Conservation (phyloP, 2,888 invertebrate genomes). For the Zygothrica quintamaculata region DNA sequence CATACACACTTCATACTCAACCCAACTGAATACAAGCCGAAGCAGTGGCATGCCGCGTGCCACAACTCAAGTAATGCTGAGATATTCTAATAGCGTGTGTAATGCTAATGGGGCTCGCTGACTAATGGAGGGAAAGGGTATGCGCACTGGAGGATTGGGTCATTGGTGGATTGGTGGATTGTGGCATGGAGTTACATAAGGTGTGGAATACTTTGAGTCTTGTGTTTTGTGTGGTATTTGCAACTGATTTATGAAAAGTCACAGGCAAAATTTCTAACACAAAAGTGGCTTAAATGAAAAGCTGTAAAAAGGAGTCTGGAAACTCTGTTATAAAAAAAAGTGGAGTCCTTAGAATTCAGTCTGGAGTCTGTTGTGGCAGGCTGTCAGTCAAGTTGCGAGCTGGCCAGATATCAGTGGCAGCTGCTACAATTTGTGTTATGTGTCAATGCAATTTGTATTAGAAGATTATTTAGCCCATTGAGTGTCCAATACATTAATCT, state of each 20-base stretch:
- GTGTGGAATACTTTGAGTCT: background rate
- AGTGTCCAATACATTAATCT: background rate
- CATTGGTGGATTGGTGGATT: too few relatives aligned
- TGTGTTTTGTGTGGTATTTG: slow-evolving; percentile 43
- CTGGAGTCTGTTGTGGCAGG: background rate
- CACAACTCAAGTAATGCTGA: slow-evolving; percentile 64
- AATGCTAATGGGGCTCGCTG: slow-evolving; percentile 72
- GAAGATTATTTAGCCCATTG: slow-evolving; percentile 29
- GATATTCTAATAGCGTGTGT: slow-evolving; percentile 78
- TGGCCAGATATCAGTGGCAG: slow-evolving; percentile 9
- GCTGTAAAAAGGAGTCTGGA: background rate
- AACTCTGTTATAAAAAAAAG: too few relatives aligned
- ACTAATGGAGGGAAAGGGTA: background rate
- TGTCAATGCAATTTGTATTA: slow-evolving; percentile 51
- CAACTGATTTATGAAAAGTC: slow-evolving; percentile 68
- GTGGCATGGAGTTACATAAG: background rate
- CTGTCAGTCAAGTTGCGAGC: background rate
- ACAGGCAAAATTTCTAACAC: slow-evolving; percentile 8
- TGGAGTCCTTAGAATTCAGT: too few relatives aligned
- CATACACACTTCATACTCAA: background rate
- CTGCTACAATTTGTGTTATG: slow-evolving; percentile 44
- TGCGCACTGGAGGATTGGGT: slow-evolving; percentile 1
- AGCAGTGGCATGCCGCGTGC: slow-evolving; percentile 34
- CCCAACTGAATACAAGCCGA: slow-evolving; percentile 30
- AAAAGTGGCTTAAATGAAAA: slow-evolving; percentile 21